Evolutionary conservation across 2,888 invertebrate genomes (phyloP), one percentile per base, ranked within the genome.

Genomic region (Therioaphis trifolii): DNA sequence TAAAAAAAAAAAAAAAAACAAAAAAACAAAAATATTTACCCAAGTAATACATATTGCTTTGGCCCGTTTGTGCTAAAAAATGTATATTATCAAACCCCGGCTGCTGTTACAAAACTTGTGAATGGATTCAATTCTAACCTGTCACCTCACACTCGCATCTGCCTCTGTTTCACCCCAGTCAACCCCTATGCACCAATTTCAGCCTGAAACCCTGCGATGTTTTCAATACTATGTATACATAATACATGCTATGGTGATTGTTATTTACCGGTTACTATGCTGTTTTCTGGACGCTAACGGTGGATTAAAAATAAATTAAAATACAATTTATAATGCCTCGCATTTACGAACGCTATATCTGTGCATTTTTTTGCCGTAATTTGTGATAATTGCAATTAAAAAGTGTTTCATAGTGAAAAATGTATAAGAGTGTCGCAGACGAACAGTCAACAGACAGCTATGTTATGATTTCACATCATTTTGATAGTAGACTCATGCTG

Each of bases 261-360:
- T 82, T 72, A 24, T 82, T 82, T 82, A 82, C 63, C 82, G 61
- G 82, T 82, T 74, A 82, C 72, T 82, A 82, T 74, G 82, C 82
- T 82, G 72, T 82, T 82, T 82, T 46, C 55, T 82, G 49, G 82
- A 72, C 58, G 79, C 82, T 82, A 82, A 82, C 4, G 82, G 82
- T 82, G 82, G 82, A 74, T 74, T 82, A 74, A 82, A 80, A 61
- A 72, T 58, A 71, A 72, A 61, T 82, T 82, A 49, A 61, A 63
- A 71, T 80, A n/a, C n/a, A 55, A 71, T 27, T 35, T 21, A 63
- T 74, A 63, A 82, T 72, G 82, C 82, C 74, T 82, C 72, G 63
- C 74, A 82, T 82, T 82, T 82, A 82, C 40, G 74, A 82, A 82
- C 63, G 82, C 82, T 82, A 82, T 71, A 72, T 66, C 72, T 74